A percentile compares a stretch with the other conserved stretches of the same genome.
These are phyloP conservation scores for Cephalopachus bancanus DNA, from an alignment of 2,797 vertebrate genomes.

Conservation along the genomic window DNA sequence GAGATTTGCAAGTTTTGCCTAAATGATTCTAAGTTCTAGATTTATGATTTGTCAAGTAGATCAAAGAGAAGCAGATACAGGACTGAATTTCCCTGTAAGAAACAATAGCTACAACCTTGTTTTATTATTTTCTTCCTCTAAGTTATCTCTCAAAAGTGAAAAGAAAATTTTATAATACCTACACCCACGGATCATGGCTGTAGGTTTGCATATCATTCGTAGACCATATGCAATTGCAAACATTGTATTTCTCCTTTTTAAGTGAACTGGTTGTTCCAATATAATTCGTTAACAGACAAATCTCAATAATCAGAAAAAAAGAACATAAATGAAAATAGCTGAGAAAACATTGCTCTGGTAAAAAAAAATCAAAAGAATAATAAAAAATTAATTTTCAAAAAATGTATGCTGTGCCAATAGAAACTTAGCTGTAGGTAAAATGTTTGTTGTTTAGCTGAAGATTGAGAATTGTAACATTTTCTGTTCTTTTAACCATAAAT, in stretches of 20 bases:
- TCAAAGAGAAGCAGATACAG: conserved; percentile 10
- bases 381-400: conserved; percentile 66
- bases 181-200: not conserved
- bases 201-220: conserved; percentile 9
- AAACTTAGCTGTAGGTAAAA: conserved; percentile 76
- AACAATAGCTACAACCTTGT: not conserved
- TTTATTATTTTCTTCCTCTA: conserved; percentile 16
- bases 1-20: conserved; percentile 21
- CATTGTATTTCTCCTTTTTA: conserved; percentile 59
- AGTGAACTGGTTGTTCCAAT: conserved; percentile 17
- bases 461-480: conserved; percentile 73
- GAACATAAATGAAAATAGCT: conserved; percentile 61
- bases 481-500: conserved; percentile 76
- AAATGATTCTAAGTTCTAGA: conserved; percentile 7
- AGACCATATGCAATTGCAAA: conserved; percentile 19
- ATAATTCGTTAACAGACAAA: conserved; percentile 52
- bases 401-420: conserved; percentile 48
- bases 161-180: not conserved
- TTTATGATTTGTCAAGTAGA: conserved; percentile 60
- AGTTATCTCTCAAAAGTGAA: conserved; percentile 53
- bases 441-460: conserved; percentile 74
- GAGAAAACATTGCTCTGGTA: conserved; percentile 49
- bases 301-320: conserved; percentile 62
- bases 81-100: conserved; percentile 25
- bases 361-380: conserved; percentile 65